Conservation (phyloP, 2,113 vertebrate species). For the Larimichthys polyactis region DNA sequence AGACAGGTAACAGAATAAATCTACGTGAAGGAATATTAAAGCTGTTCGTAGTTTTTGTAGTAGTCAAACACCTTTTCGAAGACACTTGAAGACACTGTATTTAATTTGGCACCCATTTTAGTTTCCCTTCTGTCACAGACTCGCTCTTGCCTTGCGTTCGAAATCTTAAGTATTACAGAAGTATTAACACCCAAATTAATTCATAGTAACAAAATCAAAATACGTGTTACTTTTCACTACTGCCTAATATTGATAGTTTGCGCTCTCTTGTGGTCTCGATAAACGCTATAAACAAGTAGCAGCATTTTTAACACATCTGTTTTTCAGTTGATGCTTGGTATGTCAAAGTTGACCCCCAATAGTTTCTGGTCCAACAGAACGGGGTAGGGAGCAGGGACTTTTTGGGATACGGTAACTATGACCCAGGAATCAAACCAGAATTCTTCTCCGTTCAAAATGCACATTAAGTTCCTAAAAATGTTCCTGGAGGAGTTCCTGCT, state of each 20-base stretch:
- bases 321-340: neutral
- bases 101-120: neutral
- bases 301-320: neutral
- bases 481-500: slow-evolving; percentile 10
- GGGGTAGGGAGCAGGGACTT: neutral
- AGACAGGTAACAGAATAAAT: neutral
- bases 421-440: neutral
- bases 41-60: neutral
- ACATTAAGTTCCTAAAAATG: slow-evolving; percentile 13
- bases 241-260: neutral
- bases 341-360: neutral
- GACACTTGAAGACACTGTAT: neutral
- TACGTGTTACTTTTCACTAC: neutral
- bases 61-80: neutral
- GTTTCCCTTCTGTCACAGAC: neutral
- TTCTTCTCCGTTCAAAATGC: neutral
- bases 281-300: neutral
- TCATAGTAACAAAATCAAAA: neutral
- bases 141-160: neutral
- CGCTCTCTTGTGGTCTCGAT: neutral
- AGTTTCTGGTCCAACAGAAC: neutral
- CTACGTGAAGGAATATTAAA: no score
- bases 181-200: neutral
- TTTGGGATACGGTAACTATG: neutral
- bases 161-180: neutral